Base-by-base conservation (phyloP, 2,888 invertebrate species). In the Petrophora chlorosata region DNA sequence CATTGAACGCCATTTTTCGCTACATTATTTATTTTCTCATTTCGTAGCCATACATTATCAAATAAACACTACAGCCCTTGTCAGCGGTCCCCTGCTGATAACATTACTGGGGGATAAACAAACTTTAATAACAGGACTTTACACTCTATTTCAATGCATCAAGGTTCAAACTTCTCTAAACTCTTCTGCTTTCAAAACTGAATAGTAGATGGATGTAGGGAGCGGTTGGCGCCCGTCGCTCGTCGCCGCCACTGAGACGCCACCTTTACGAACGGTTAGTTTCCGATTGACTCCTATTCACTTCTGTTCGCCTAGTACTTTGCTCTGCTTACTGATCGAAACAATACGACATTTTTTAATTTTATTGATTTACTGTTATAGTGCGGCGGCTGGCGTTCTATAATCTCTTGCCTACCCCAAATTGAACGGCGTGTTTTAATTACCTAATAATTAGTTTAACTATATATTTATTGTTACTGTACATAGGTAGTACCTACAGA, bases 21-120 rank as follows among this genome's bases (percentile, higher is more conserved):
- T 39, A 19, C 40, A 40, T 48, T 42, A 53, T 56, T 56, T 49
- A 52, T 40, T 44, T 41, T 50, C 51, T 41, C 39, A 45, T 52
- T 56, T 41, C 49, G 22, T 51, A 35, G 51, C 49, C 38, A 15
- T 30, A 59, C 46, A 48, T 53, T 52, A 61, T 62, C 54, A 60
- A 71, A 70, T 65, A 69, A 70, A 65, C 52, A 56, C 53, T 36
- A 53, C 59, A 62, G 63, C 65, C 65, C 63, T 53, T 43, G 44
- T 56, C 56, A 57, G 40, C 44, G 19, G 54, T 54, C 60, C 59
- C 63, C 60, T 50, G 52, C 52, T 58, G 63, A 60, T 61, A 64
- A 55, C 45, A 49, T 56, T 48, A 54, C 19, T n/a, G 16, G n/a
- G 19, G 44, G 36, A 57, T 57, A 61, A 63, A 65, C 53, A 58